phyloP scores from a whole-genome alignment of 2,888 invertebrate species.

The Pimpla rufipes region DNA sequence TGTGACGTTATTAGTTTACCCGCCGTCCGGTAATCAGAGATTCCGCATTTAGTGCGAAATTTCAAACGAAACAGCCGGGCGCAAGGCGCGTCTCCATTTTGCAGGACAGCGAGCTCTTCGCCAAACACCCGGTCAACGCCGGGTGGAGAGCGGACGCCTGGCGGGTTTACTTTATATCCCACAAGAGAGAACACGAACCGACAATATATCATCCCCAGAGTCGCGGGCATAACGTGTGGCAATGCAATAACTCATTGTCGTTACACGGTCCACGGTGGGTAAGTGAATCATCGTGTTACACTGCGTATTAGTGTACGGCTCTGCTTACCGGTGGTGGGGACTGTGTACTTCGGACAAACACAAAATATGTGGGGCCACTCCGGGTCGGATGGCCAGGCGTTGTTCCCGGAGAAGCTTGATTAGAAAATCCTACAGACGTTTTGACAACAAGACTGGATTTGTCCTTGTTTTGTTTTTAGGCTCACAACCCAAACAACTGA shows the following conservation, averaged over 20 bases:
- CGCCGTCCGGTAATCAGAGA: background rate
- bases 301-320: slow-evolving; percentile 42
- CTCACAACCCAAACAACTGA: no score
- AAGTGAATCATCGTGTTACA: slow-evolving; percentile 68
- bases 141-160: background rate
- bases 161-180: slow-evolving; percentile 33
- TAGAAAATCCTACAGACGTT: background rate
- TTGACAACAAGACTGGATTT: background rate
- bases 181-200: slow-evolving; percentile 55
- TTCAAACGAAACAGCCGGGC: background rate
- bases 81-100: background rate
- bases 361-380: slow-evolving; percentile 6
- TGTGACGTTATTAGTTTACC: background rate
- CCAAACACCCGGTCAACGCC: background rate
- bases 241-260: slow-evolving; percentile 64
- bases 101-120: background rate
- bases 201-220: slow-evolving; percentile 63
- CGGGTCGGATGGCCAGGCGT: background rate
- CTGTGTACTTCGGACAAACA: slow-evolving; percentile 32
- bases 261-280: slow-evolving; percentile 54
- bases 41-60: background rate
- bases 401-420: background rate
- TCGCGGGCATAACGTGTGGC: slow-evolving; percentile 55
- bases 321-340: slow-evolving; percentile 26
- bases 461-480: no score